Evolutionary conservation across 2,113 vertebrate genomes (phyloP), one percentile per base, ranked within the genome.

Genomic region (Cyprinodon variegatus): DNA sequence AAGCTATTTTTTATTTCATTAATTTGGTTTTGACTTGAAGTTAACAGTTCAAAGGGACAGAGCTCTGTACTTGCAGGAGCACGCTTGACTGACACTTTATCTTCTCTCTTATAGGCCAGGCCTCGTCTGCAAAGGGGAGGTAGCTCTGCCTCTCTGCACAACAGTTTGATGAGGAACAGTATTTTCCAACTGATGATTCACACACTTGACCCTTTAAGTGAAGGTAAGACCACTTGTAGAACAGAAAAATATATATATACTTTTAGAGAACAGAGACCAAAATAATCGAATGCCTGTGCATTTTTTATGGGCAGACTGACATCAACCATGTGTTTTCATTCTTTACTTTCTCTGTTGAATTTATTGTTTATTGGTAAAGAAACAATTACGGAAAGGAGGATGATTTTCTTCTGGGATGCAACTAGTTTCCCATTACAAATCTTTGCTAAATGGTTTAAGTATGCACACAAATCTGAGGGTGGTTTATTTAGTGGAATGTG

Each of bases 171-270:
- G 97, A 97, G 97, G 88, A 99, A 98, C 82, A 99, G 97, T 91
- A 99, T 99, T 90, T 99, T 99, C 87, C 97, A 99, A 87, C 95
- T 99, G 78, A 99, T 99, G 97, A 99, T 99, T 90, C 96, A 99
- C 87, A 99, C 97, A 0, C 91, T 99, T 68, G 97, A 99, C 84
- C 97, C 97, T 6, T 96, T 99, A 71, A 95, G 92, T 78, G 93
- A 95, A 95, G 93, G 93, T 95, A 92, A 84, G 79, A 38, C n/a
- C 74, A 61, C 17, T 41, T 3, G 7, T 36, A 12, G 8, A 53
- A 37, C 62, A 61, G 53, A 64, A 2, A 17, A 48, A 62, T 37
- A 50, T 17, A 3, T 6, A 41, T 41, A 40, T 61, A 17, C 45
- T 50, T 65, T 65, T 41, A 17, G 9, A 63, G 61, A 46, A 61